Evolutionary conservation across 2,888 invertebrate species (phyloP).

Genomic region (Melanchra persicariae): DNA sequence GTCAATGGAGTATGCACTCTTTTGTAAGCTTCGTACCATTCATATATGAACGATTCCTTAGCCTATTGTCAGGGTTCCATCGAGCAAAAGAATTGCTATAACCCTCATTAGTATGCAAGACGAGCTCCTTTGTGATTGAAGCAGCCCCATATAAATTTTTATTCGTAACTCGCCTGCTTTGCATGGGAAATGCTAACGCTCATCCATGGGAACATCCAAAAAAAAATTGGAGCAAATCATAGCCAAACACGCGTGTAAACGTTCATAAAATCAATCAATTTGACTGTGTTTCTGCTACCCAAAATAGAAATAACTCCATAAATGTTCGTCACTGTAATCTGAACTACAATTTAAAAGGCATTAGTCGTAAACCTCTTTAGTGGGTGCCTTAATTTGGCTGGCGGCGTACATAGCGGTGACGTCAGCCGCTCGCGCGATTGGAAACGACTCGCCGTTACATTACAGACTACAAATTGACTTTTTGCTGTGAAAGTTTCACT

Average conservation of each 20-base stretch:
- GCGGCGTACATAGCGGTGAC: constrained; percentile 43
- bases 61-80: constrained; percentile 31
- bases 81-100: constrained; percentile 23
- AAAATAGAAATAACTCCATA: constrained; percentile 43
- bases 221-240: constrained; percentile 2
- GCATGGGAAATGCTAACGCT: constrained; percentile 40
- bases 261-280: constrained; percentile 23
- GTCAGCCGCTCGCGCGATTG: constrained; percentile 36
- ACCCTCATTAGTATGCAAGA: constrained; percentile 41
- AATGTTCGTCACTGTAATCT: constrained; percentile 46
- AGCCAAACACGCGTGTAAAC: constrained; percentile 4
- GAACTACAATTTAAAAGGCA: constrained; percentile 60
- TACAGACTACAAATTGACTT: constrained; percentile 30
- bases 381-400: constrained; percentile 48
- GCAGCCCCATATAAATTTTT: constrained; percentile 21
- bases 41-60: constrained; percentile 14
- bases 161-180: constrained; percentile 17
- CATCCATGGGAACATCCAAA: constrained; percentile 18
- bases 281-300: constrained; percentile 5
- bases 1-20: constrained; percentile 19
- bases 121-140: constrained; percentile 33
- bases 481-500: constrained; percentile 50
- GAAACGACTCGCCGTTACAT: constrained; percentile 36
- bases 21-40: constrained; percentile 31
- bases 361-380: constrained; percentile 52